Base-by-base conservation (phyloP, 2,797 vertebrate genomes). In the Hafferia zeledoni region DNA sequence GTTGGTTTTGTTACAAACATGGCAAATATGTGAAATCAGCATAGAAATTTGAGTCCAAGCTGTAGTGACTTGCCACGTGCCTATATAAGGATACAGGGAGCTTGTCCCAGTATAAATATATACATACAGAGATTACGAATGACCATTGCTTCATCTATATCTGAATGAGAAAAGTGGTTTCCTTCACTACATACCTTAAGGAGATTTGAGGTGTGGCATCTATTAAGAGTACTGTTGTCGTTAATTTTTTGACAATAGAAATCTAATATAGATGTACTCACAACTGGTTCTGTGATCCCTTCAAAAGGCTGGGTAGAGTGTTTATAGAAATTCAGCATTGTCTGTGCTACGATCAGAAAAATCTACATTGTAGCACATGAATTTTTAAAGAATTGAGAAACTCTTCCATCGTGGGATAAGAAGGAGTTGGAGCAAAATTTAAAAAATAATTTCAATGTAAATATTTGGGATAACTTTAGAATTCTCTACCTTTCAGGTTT, bases 201-300 rank as follows among this genome's bases (percentile, higher is more conserved):
- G 90, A 95, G 95, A 90, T 94, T 16, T 49, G 85, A 94, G 76
- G 61, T 94, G 72, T 49, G 43, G 14, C 17, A 50, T 57, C 83
- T 87, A 3, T 46, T 75, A 50, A 74, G 1, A 11, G 61, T 80
- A 57, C 39, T 61, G 22, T 74, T 86, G 13, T 69, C 79, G 63
- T 71, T 97, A 15, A 74, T 70, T 93, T 95, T 93, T n/a, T 84
- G 82, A 70, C 89, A 93, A 17, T 31, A 94, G 83, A 88, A 94
- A 86, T 80, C 39, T 49, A 60, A 41, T 72, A 52, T 7, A 87
- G 60, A 82, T 61, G 25, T 78, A 68, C 17, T 77, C 30, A 39
- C 2, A 17, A 30, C 22, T 90, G 13, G 17, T 44, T 83, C 49
- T 89, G 22, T 24, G 52, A 69, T 53, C 23, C 47, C 86, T 87